phyloP scores from a whole-genome alignment of 2,888 invertebrate species.

The Nudaria mundana region DNA sequence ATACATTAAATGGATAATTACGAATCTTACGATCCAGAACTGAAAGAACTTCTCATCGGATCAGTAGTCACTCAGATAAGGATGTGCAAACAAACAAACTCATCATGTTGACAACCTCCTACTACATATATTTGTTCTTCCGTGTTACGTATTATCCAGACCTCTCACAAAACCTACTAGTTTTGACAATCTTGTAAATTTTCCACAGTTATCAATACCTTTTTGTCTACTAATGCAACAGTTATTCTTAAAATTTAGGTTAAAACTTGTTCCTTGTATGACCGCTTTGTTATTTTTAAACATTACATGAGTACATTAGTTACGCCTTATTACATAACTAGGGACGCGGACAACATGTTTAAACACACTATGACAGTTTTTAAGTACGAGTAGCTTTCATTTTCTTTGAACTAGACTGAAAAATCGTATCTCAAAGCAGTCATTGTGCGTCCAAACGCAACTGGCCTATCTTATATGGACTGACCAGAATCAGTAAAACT shows the following conservation, averaged over 20 bases:
- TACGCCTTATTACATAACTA: constrained; percentile 30
- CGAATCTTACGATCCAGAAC: no score
- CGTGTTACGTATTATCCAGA: background rate
- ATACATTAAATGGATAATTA: no score
- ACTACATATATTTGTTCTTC: no score
- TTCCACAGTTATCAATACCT: constrained; percentile 1
- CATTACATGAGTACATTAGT: constrained; percentile 16
- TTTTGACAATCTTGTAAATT: constrained; percentile 4
- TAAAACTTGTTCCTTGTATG: constrained; percentile 10
- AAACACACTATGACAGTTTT: constrained; percentile 34
- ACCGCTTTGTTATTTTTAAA: constrained; percentile 14
- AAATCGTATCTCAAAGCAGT: constrained; percentile 41
- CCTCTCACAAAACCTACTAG: background rate
- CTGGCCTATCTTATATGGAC: constrained; percentile 29
- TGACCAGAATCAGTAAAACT: constrained; percentile 39
- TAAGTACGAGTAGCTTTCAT: constrained; percentile 36
- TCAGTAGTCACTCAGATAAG: no score
- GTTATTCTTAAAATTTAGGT: constrained; percentile 17
- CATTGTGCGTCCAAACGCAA: constrained; percentile 37
- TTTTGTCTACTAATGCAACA: constrained; percentile 8
- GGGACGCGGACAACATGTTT: constrained; percentile 25
- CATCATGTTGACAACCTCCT: no score
- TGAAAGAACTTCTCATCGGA: no score
- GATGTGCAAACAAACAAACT: no score
- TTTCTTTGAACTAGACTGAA: constrained; percentile 48